Evolutionary conservation across 1,140 invertebrate species (phyloP).

Genomic region (Diuraphis noxia): DNA sequence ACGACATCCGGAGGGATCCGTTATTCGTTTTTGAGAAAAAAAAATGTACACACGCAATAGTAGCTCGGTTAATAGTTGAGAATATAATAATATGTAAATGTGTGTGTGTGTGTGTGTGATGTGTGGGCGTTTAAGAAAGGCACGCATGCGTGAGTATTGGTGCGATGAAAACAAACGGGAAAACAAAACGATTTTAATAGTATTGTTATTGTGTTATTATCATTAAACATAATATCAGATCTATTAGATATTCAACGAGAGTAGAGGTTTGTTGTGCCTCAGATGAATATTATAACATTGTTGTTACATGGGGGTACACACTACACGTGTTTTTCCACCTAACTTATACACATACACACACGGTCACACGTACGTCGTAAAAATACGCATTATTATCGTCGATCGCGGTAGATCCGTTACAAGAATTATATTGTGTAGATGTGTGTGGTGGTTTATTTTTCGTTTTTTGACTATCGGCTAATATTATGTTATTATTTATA

Average conservation of each 20-base stretch:
- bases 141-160: not conserved
- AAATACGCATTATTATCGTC: not conserved
- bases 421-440: not conserved
- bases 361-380: not conserved
- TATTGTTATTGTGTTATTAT: not conserved
- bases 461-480: not conserved
- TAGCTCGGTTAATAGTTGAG: too few relatives aligned
- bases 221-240: not conserved
- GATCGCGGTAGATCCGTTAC: not conserved
- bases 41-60: too few relatives aligned
- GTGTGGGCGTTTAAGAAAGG: too few relatives aligned
- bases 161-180: not conserved
- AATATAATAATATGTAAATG: not conserved
- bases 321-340: not conserved
- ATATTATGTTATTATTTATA: not conserved
- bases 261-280: not conserved
- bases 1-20: too few relatives aligned
- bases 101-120: not conserved
- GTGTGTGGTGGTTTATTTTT: not conserved
- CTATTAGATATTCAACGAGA: slow-evolving; percentile 19
- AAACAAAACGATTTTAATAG: slow-evolving; percentile 13
- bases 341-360: not conserved
- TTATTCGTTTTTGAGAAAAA: too few relatives aligned
- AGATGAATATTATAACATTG: not conserved
- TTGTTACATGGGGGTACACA: not conserved